Evolutionary conservation across 2,888 invertebrate species (phyloP).

Genomic region (Drosophila parthenogenetica): DNA sequence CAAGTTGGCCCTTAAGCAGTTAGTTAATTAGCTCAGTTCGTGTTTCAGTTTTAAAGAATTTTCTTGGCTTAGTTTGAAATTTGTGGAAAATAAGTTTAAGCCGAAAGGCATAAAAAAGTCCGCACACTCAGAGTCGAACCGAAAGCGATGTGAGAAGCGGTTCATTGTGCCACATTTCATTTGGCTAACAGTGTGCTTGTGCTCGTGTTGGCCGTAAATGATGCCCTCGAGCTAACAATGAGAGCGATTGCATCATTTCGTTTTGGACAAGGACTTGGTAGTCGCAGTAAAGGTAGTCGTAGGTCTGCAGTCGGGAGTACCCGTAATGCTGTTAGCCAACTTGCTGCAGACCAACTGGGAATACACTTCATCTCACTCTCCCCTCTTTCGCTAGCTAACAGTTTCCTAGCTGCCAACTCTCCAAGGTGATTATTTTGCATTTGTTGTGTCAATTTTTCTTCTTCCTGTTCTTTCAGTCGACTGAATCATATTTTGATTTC

Average conservation of each 20-base stretch:
- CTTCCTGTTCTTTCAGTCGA: conserved; percentile 7
- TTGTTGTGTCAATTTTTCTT: conserved; percentile 62
- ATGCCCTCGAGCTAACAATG: conserved; percentile 62
- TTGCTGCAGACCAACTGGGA: conserved; percentile 47
- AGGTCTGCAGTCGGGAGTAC: conserved; percentile 19
- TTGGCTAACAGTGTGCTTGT: conserved; percentile 66
- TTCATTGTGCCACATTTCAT: conserved; percentile 76
- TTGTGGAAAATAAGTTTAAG: conserved; percentile 36
- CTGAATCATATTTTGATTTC: conserved; percentile 64
- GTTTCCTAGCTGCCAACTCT: conserved; percentile 36
- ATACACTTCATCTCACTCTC: conserved; percentile 14
- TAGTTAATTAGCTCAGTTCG: conserved; percentile 53
- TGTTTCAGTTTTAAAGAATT: conserved; percentile 21
- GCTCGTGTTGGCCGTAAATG: conserved; percentile 51
- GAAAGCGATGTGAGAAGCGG: conserved; percentile 5
- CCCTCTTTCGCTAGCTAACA: not conserved
- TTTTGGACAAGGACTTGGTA: conserved; percentile 16
- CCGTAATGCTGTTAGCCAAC: not conserved
- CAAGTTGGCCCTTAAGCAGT: conserved; percentile 41
- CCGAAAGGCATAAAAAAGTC: conserved; percentile 16
- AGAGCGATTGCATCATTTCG: conserved; percentile 59
- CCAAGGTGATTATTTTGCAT: conserved; percentile 75
- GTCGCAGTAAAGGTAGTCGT: too few species aligned
- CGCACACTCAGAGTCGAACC: not conserved
- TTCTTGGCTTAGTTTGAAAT: conserved; percentile 17